Evolutionary conservation across 1,140 invertebrate species (phyloP).

Genomic region (Scaptomyza graminum): DNA sequence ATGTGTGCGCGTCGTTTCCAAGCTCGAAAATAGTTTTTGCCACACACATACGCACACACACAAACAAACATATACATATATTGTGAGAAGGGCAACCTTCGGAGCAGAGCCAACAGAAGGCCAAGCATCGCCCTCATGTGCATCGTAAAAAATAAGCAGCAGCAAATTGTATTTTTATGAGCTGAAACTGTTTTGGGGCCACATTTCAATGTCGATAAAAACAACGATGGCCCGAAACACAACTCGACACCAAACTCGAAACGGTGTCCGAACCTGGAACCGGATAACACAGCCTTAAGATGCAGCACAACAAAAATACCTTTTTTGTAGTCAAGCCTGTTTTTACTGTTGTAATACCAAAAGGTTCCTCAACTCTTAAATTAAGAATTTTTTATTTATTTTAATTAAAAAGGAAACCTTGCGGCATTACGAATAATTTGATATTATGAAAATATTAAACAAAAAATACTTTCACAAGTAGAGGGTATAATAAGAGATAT

Average conservation of each 20-base stretch:
- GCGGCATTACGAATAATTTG: no score
- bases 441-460: no score
- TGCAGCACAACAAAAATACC: slow-evolving; percentile 29
- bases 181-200: slow-evolving; percentile 82
- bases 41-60: slow-evolving; percentile 19
- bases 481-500: slow-evolving; percentile 2
- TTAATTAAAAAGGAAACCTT: no score
- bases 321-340: no score
- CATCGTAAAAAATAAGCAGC: slow-evolving; percentile 82
- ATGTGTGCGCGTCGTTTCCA: slow-evolving; percentile 76
- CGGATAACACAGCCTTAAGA: slow-evolving; percentile 35
- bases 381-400: no score
- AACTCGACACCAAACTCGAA: slow-evolving; percentile 9
- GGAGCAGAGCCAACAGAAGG: slow-evolving; percentile 27
- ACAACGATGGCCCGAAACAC: slow-evolving; percentile 50
- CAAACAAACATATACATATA: no score
- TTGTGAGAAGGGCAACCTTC: slow-evolving; percentile 15
- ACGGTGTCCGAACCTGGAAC: neutral
- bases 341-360: no score
- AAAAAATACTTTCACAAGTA: no score
- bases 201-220: slow-evolving; percentile 83
- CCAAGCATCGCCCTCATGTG: slow-evolving; percentile 75
- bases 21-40: slow-evolving; percentile 78
- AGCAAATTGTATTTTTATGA: slow-evolving; percentile 83
- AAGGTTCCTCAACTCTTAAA: no score